Percentiles rank a stretch among this genome's conserved stretches.
Conservation (phyloP, 2,888 invertebrate genomes). For the Neoitamus cyanurus region DNA sequence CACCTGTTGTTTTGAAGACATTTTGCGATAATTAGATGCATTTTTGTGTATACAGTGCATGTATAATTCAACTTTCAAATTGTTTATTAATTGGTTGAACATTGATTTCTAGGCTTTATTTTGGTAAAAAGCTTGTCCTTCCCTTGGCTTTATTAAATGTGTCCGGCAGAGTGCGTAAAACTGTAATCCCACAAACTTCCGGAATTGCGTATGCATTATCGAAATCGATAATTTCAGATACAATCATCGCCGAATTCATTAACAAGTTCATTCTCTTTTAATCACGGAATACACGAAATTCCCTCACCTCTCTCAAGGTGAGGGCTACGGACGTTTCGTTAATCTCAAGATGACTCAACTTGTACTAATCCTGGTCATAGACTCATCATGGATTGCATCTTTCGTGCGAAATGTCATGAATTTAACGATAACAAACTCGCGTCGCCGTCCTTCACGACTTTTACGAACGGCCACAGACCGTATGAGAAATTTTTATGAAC, state of each 20-base stretch:
- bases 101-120: too few relatives aligned
- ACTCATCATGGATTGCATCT: neutral
- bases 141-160: neutral
- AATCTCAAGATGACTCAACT: neutral
- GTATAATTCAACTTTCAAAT: too few relatives aligned
- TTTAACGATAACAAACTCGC: neutral
- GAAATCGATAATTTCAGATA: neutral
- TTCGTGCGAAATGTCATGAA: neutral
- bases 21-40: too few relatives aligned
- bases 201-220: neutral
- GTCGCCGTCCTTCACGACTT: neutral
- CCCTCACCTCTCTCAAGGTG: neutral
- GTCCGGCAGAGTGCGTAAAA: too few relatives aligned
- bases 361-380: neutral
- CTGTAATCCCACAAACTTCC: too few relatives aligned
- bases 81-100: too few relatives aligned
- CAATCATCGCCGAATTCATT: neutral
- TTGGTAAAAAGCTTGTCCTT: neutral
- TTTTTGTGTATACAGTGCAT: too few relatives aligned
- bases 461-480: neutral
- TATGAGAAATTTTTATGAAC: conserved; percentile 1
- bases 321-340: neutral
- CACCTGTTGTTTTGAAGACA: too few relatives aligned
- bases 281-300: neutral
- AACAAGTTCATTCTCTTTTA: neutral